phyloP scores from a whole-genome alignment of 2,113 vertebrate genomes.

The Chlamydotis undulata region DNA sequence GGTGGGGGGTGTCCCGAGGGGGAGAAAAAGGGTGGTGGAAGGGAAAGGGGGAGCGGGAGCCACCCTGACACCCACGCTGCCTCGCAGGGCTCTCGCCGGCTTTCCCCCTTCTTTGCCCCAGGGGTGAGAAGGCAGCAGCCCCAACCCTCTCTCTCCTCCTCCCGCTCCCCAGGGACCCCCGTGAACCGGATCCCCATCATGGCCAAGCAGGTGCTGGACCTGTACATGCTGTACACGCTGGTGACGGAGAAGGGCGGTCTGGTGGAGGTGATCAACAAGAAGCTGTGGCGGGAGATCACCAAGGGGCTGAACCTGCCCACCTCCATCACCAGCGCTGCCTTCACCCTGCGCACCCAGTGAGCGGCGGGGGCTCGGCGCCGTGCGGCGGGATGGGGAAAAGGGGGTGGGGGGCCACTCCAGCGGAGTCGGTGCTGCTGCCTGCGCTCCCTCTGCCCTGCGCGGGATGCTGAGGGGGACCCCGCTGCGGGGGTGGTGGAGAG shows the following conservation, averaged over 20 bases:
- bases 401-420: fast-evolving
- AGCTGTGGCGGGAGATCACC: constrained; percentile 97
- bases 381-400: background rate
- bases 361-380: background rate
- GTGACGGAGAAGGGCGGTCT: constrained; percentile 97
- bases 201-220: constrained; percentile 97
- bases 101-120: fast-evolving
- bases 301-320: constrained; percentile 97
- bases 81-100: fast-evolving
- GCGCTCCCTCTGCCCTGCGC: background rate
- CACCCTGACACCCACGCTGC: background rate
- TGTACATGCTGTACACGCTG: constrained; percentile 94
- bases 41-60: background rate
- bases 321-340: constrained; percentile 98
- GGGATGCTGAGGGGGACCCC: background rate
- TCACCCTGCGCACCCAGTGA: constrained; percentile 97
- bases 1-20: background rate
- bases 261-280: constrained; percentile 99
- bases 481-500: no score
- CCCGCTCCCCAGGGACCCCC: constrained; percentile 83
- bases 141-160: background rate
- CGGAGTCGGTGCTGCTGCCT: background rate
- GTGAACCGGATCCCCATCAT: constrained; percentile 99
- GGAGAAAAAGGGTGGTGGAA: background rate
- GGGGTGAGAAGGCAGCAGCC: background rate